Base-by-base conservation (phyloP, 2,797 vertebrate genomes). In the Xenentodon cancila region DNA sequence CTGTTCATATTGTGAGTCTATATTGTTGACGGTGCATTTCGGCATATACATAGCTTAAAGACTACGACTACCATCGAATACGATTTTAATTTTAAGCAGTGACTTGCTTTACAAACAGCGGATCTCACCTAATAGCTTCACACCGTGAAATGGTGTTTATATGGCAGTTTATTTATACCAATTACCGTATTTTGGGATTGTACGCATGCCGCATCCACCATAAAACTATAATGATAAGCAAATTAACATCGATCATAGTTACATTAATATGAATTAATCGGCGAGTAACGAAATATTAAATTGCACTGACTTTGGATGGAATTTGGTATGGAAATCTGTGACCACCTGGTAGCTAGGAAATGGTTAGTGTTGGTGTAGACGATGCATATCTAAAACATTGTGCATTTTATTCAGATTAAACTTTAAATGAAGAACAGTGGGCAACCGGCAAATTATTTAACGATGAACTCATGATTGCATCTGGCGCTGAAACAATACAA, bases 291-390 rank as follows among this genome's bases (percentile, higher is more conserved):
- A 5, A 16, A 13, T 7, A 3, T 65, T 40, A 55, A 46, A 0
- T 44, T 47, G 12, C 3, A 13, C 2, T 30, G 44, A 75, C 74
- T 72, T 73, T 18, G 1, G 50, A 59, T 16, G 68, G 53, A 44
- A 6, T 72, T 69, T 58, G 45, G 68, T 55, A 0, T 50, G 25
- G 3, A 32, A 34, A 53, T 61, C 42, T 50, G 9, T 27, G 16
- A 27, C n/a, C n/a, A 13, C 53, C 57, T 80, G 78, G 79, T 81
- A 77, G 75, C 71, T 22, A 27, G 30, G 73, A 34, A 56, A 64
- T 55, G 65, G 53, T 60, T 57, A 65, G 52, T 59, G 53, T 65
- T 59, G 68, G 42, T 59, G 52, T 50, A 52, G 20, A 40, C 18
- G 18, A 47, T 47, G 4, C 0, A 9, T 18, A 12, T 47, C 9